Evolutionary conservation across 2,888 invertebrate genomes (phyloP).

Genomic region (Synanthedon formicaeformis): DNA sequence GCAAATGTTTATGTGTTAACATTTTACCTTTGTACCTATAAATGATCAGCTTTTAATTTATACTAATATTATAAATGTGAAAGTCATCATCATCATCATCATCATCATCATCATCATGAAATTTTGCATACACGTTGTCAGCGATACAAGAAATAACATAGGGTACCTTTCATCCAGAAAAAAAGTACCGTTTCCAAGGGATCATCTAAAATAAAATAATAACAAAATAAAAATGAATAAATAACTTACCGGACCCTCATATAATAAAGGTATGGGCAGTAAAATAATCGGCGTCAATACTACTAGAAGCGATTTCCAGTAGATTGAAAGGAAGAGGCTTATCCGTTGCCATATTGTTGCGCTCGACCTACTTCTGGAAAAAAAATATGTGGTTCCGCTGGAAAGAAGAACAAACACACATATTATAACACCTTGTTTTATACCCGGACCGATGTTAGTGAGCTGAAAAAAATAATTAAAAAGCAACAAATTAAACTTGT

Average conservation of each 20-base stretch:
- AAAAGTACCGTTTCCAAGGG: too few species aligned
- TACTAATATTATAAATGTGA: too few species aligned
- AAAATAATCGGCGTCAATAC: constrained; percentile 77
- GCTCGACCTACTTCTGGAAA: constrained; percentile 43
- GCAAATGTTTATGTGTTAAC: too few species aligned
- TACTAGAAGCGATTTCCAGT: constrained; percentile 82
- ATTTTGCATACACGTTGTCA: too few species aligned
- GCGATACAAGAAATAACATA: too few species aligned
- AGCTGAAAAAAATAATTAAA: constrained; percentile 9
- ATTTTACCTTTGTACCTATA: too few species aligned
- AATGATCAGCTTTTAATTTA: too few species aligned
- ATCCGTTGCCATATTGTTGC: constrained; percentile 47
- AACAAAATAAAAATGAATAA: background rate
- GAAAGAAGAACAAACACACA: constrained; percentile 24
- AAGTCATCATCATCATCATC: too few species aligned
- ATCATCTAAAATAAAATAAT: too few species aligned
- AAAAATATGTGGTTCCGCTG: constrained; percentile 59
- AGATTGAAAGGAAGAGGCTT: constrained; percentile 69
- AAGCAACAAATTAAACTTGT: background rate
- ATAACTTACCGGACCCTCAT: constrained; percentile 65
- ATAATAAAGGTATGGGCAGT: constrained; percentile 74
- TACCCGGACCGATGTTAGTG: constrained; percentile 12
- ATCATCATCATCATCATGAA: too few species aligned
- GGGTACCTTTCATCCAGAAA: too few species aligned
- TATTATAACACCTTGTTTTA: constrained; percentile 13